phyloP scores from a whole-genome alignment of 1,140 invertebrate species.

The Brachionus paranguensis region DNA sequence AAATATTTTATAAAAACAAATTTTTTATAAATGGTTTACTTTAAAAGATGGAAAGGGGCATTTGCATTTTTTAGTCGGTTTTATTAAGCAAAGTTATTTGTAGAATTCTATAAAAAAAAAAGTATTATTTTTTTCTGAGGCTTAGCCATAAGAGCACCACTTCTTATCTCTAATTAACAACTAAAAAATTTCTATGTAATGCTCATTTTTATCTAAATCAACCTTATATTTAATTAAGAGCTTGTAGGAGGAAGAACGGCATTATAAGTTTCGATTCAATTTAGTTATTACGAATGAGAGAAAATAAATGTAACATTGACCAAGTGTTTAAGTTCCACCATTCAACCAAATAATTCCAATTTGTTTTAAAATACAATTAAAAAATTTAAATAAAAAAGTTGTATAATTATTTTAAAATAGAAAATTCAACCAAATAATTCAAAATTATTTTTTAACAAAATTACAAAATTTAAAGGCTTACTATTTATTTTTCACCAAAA shows the following conservation, averaged over 20 bases:
- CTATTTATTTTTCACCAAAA: too few relatives aligned
- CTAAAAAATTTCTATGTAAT: neutral
- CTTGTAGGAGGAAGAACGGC: neutral
- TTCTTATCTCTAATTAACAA: conserved; percentile 22
- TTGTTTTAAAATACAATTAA: too few relatives aligned
- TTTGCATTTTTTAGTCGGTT: neutral
- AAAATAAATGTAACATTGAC: neutral
- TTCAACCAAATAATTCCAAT: neutral
- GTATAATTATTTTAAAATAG: too few relatives aligned
- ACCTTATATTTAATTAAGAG: neutral
- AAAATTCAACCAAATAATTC: neutral
- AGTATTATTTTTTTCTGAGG: neutral
- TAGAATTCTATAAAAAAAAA: conserved; percentile 9
- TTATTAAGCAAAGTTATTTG: conserved; percentile 18
- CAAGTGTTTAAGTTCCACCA: neutral
- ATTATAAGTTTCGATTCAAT: neutral
- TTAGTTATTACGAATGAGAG: neutral
- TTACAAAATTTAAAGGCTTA: neutral
- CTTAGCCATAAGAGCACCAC: neutral
- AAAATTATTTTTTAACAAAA: neutral
- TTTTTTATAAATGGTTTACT: neutral
- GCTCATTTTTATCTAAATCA: neutral
- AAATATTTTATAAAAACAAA: conserved; percentile 26
- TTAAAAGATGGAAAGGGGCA: neutral
- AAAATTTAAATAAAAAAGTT: too few relatives aligned